phyloP scores from a whole-genome alignment of 2,888 invertebrate genomes.

The Eupithecia tripunctaria region DNA sequence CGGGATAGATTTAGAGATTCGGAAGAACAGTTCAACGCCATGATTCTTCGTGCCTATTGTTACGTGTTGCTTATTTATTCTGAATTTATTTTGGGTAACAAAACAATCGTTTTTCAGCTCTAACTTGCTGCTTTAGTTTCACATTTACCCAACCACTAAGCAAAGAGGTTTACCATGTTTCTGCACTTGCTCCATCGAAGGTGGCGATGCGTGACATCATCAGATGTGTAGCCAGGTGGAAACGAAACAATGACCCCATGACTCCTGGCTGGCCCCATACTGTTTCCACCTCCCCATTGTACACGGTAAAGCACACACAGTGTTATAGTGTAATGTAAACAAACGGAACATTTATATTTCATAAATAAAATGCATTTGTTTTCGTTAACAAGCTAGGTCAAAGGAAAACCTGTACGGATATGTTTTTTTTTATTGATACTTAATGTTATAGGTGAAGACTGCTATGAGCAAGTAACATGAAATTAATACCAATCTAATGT shows the following conservation, averaged over 20 bases:
- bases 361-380: neutral
- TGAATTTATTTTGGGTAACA: neutral
- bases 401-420: too few species aligned
- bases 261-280: slow-evolving; percentile 52
- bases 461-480: too few species aligned
- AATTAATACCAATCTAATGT: too few species aligned
- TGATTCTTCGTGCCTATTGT: neutral
- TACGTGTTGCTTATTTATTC: neutral
- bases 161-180: slow-evolving; percentile 24
- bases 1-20: neutral
- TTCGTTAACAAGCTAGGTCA: neutral
- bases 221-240: slow-evolving; percentile 72
- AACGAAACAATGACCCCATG: slow-evolving; percentile 69
- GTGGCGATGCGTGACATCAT: slow-evolving; percentile 77
- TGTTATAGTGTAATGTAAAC: neutral
- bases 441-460: neutral
- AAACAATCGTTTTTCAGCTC: neutral
- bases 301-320: slow-evolving; percentile 11
- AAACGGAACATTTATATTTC: neutral
- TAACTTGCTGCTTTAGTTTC: neutral
- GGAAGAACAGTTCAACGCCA: neutral
- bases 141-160: neutral
- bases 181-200: slow-evolving; percentile 66
- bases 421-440: neutral
- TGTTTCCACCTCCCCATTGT: slow-evolving; percentile 36